Evolutionary conservation across 2,797 vertebrate species (phyloP).

Genomic region (Eremophila alpestris): DNA sequence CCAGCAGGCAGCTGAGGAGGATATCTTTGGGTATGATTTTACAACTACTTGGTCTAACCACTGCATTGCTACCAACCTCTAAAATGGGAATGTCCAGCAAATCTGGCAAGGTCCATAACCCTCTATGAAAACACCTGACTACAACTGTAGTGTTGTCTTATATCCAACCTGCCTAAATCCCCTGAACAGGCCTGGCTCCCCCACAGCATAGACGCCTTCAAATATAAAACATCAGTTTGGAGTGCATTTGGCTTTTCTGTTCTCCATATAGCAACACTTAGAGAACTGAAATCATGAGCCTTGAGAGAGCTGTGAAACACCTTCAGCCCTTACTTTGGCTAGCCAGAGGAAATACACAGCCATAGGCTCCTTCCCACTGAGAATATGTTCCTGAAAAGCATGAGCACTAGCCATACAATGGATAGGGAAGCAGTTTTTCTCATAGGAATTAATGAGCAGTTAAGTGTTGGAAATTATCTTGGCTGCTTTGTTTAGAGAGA

Average conservation of each 20-base stretch:
- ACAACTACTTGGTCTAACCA: background rate
- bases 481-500: background rate
- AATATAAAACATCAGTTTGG: background rate
- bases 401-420: background rate
- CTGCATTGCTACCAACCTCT: background rate
- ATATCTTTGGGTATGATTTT: background rate
- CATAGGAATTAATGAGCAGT: background rate
- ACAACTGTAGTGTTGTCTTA: background rate
- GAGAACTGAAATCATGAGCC: background rate
- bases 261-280: background rate
- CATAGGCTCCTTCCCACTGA: background rate
- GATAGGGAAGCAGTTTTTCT: background rate
- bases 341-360: background rate
- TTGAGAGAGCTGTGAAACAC: background rate
- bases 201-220: background rate
- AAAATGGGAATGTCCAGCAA: background rate
- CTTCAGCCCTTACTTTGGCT: background rate
- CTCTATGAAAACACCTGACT: background rate
- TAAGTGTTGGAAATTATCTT: background rate
- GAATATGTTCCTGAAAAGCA: background rate
- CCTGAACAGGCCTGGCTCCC: background rate
- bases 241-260: background rate
- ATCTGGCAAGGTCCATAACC: background rate
- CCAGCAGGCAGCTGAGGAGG: background rate
- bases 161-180: background rate